Evolutionary conservation across 2,888 invertebrate genomes (phyloP).

Genomic region (Vannuccia rotundouncinata): DNA sequence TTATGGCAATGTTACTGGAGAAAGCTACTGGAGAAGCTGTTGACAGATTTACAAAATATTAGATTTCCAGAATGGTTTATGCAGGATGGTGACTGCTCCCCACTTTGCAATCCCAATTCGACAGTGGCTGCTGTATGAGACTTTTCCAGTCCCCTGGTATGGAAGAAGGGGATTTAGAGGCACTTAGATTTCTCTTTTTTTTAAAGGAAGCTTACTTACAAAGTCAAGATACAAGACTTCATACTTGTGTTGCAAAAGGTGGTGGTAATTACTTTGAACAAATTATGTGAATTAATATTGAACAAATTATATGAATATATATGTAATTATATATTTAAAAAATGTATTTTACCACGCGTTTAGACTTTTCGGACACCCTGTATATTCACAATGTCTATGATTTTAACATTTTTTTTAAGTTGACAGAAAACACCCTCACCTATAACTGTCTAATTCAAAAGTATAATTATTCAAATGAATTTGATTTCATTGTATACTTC

Average conservation of each 20-base stretch:
- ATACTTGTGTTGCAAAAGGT: conserved; percentile 6
- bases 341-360: too few relatives aligned
- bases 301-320: too few relatives aligned
- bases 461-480: too few relatives aligned
- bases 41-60: neutral
- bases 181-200: conserved; percentile 2
- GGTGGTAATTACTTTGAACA: too few relatives aligned
- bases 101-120: neutral
- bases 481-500: too few relatives aligned
- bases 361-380: too few relatives aligned
- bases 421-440: too few relatives aligned
- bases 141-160: conserved; percentile 4
- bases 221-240: conserved; percentile 4
- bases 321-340: too few relatives aligned
- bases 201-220: conserved; percentile 9
- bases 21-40: neutral
- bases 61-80: neutral
- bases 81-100: neutral
- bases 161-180: neutral
- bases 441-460: too few relatives aligned
- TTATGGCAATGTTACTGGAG: conserved; percentile 2
- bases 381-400: too few relatives aligned
- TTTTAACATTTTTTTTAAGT: too few relatives aligned
- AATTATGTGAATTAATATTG: too few relatives aligned
- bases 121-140: conserved; percentile 14